A percentile compares a stretch with the other conserved stretches of the same genome.
Evolutionary conservation across 2,113 vertebrate genomes (phyloP).

Genomic region (Podarcis cretensis): DNA sequence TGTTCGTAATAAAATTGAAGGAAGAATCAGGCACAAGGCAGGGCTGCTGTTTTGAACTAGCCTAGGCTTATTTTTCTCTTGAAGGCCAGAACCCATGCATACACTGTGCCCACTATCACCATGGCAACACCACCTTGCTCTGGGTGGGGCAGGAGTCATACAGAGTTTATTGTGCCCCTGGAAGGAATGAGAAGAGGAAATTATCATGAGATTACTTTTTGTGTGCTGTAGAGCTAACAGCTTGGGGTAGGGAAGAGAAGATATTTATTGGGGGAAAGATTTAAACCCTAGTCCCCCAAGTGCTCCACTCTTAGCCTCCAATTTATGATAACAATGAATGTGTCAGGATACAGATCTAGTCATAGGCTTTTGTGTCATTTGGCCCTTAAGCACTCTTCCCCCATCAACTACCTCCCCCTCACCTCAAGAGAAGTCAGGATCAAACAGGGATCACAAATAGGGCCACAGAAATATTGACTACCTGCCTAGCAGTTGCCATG

Average conservation of each 20-base stretch:
- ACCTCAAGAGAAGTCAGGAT: not conserved
- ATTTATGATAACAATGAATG: not conserved
- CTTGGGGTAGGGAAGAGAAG: not conserved
- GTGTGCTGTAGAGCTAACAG: not conserved
- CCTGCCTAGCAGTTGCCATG: conserved; percentile 19
- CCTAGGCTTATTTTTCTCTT: not conserved
- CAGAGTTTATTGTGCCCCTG: not conserved
- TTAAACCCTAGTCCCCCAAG: not conserved
- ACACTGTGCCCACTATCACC: not conserved
- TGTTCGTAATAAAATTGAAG: not conserved
- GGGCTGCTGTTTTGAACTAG: not conserved
- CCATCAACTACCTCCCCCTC: not conserved
- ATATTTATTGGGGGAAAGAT: not conserved
- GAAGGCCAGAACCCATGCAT: not conserved
- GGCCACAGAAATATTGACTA: not conserved
- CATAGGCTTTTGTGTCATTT: not conserved
- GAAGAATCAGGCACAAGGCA: not conserved
- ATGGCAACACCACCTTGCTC: not conserved
- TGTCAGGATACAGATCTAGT: not conserved
- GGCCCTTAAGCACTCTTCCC: not conserved
- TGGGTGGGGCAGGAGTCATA: not conserved
- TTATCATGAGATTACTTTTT: not conserved
- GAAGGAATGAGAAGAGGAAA: not conserved
- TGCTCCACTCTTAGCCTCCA: not conserved
- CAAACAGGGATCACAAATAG: not conserved